Conservation (phyloP, 2,888 invertebrate species). For the Parnassius mnemosyne region DNA sequence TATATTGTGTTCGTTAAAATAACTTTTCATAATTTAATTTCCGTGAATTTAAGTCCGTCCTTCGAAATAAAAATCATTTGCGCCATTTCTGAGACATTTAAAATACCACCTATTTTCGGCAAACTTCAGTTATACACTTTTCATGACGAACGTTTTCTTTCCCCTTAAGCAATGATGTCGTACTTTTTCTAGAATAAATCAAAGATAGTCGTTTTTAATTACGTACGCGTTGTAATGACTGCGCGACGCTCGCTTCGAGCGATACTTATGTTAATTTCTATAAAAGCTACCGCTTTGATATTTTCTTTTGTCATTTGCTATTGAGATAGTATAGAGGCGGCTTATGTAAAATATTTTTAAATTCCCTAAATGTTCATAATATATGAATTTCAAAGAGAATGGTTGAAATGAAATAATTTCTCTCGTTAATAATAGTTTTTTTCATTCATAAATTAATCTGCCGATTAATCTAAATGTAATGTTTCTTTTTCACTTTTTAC, state of each 20-base stretch:
- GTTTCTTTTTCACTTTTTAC: no score
- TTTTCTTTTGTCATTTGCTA: constrained; percentile 49
- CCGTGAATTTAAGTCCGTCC: no score
- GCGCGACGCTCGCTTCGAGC: constrained; percentile 30
- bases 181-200: constrained; percentile 35
- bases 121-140: constrained; percentile 51
- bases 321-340: constrained; percentile 40
- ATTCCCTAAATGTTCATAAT: no score
- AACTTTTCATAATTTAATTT: no score
- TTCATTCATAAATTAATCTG: no score
- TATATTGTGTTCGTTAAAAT: no score
- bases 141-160: constrained; percentile 45
- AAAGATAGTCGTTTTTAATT: constrained; percentile 41
- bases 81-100: neutral
- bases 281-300: constrained; percentile 67
- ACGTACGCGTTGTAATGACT: constrained; percentile 35
- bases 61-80: neutral
- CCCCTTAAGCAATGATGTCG: constrained; percentile 35
- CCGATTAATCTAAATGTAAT: no score
- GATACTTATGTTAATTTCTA: constrained; percentile 66
- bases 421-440: no score
- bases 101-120: constrained; percentile 40
- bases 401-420: no score
- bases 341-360: constrained; percentile 26
- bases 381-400: no score